phyloP scores from a whole-genome alignment of 2,113 vertebrate genomes.

The Sterna hirundo region DNA sequence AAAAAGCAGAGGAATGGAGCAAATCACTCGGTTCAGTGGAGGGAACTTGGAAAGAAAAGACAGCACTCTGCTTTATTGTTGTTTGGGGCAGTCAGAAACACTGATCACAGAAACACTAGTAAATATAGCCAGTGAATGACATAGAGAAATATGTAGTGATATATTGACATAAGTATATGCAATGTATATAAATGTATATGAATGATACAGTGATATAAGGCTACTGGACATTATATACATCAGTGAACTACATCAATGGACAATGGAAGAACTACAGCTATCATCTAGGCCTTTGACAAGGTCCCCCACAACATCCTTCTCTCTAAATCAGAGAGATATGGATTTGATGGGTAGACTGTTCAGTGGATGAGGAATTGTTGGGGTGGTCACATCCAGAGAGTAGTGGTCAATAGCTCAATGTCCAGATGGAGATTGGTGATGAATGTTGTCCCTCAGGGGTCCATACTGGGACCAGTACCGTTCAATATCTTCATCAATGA shows the following conservation, averaged over 20 bases:
- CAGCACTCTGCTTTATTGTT: rapidly evolving
- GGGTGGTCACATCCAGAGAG: neutral
- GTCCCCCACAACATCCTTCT: neutral
- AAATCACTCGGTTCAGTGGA: neutral
- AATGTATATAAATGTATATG: neutral
- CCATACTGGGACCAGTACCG: rapidly evolving
- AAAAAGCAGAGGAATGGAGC: neutral
- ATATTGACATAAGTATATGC: neutral
- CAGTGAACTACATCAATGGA: neutral
- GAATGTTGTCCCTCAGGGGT: neutral
- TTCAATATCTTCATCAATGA: neutral
- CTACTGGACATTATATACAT: neutral
- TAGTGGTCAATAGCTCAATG: neutral
- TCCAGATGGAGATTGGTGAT: neutral
- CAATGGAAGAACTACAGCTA: neutral
- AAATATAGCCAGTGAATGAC: neutral
- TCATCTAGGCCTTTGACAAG: neutral
- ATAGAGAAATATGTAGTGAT: neutral
- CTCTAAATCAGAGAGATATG: neutral
- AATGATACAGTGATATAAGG: neutral
- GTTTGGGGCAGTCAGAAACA: neutral
- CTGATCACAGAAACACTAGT: neutral
- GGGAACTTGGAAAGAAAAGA: neutral
- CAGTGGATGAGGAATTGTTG: neutral
- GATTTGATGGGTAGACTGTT: neutral